Evolutionary conservation across 2,797 vertebrate species (phyloP).

Genomic region (Ptychobarbus kaznakovi): DNA sequence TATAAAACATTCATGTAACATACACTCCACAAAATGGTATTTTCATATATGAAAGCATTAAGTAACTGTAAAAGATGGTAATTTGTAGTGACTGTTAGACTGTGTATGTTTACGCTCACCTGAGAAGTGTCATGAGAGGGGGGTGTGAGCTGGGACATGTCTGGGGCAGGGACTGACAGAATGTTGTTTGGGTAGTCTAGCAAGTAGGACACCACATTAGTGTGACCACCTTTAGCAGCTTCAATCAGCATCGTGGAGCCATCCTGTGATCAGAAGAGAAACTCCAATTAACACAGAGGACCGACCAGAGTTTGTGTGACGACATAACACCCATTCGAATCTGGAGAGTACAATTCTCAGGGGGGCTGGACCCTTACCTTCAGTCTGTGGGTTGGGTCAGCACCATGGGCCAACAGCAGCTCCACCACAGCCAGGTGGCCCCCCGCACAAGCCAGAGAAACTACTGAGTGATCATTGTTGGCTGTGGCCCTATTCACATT

Average conservation of each 20-base stretch:
- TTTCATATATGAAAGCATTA: background rate
- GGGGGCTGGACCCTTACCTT: conserved; percentile 83
- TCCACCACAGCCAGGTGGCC: conserved; percentile 98
- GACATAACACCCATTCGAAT: background rate
- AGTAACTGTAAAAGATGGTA: background rate
- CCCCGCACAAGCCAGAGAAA: conserved; percentile 96
- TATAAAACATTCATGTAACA: background rate
- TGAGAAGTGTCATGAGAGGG: conserved; percentile 97
- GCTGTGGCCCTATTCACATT: conserved; percentile 98
- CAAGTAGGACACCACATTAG: conserved; percentile 98
- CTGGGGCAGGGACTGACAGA: conserved; percentile 90
- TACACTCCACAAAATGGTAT: background rate
- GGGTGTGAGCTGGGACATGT: conserved; percentile 94
- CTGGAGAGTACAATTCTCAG: background rate
- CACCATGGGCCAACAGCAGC: conserved; percentile 94
- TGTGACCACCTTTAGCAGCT: conserved; percentile 99
- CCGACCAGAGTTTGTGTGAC: background rate
- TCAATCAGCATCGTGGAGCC: conserved; percentile 99
- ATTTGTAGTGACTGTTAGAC: background rate
- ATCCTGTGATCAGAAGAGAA: conserved; percentile 80
- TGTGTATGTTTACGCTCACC: conserved; percentile 74
- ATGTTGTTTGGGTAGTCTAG: conserved; percentile 99
- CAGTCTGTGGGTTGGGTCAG: conserved; percentile 97
- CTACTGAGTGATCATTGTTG: conserved; percentile 98
- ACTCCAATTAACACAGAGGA: conserved; percentile 5